These are phyloP conservation scores for Dorcus parallelipipedus DNA, from an alignment of 2,888 invertebrate genomes.

Conservation along the genomic window DNA sequence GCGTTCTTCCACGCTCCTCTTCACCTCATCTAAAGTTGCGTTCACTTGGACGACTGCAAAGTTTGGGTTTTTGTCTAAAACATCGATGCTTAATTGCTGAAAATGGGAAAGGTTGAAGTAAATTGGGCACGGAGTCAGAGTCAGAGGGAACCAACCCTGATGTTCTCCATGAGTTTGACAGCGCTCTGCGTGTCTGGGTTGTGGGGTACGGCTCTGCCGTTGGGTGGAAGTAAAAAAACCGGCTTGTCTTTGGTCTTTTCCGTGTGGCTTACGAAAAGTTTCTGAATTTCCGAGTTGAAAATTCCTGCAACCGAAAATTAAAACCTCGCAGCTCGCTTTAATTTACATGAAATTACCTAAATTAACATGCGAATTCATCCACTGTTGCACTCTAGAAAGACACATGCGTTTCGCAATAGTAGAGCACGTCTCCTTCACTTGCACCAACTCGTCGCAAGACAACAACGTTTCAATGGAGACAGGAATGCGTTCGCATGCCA, in stretches of 20 bases:
- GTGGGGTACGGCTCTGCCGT: constrained; percentile 32
- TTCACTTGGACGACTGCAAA: not conserved
- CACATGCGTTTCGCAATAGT: constrained; percentile 53
- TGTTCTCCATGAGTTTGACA: constrained; percentile 34
- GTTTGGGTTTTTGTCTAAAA: too few species aligned
- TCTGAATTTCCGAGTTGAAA: constrained; percentile 36
- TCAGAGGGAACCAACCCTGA: constrained; percentile 31
- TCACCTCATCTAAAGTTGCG: constrained; percentile 22
- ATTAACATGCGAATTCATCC: constrained; percentile 54
- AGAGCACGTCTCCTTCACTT: constrained; percentile 53
- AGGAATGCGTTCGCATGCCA: constrained; percentile 32
- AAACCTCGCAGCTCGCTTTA: too few species aligned
- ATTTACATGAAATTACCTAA: constrained; percentile 1
- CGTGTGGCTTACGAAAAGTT: constrained; percentile 21
- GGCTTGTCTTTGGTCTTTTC: constrained; percentile 26
- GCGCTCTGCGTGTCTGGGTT: constrained; percentile 33
- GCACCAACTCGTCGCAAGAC: constrained; percentile 51
- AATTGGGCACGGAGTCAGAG: not conserved
- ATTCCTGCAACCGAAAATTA: constrained; percentile 41
- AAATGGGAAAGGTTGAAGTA: not conserved
- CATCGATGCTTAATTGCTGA: too few species aligned
- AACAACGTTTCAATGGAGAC: constrained; percentile 49
- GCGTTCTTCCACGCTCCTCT: constrained; percentile 32
- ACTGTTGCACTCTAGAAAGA: constrained; percentile 53
- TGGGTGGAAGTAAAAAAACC: constrained; percentile 22